phyloP scores from a whole-genome alignment of 2,113 vertebrate species.

The Mellivora capensis region DNA sequence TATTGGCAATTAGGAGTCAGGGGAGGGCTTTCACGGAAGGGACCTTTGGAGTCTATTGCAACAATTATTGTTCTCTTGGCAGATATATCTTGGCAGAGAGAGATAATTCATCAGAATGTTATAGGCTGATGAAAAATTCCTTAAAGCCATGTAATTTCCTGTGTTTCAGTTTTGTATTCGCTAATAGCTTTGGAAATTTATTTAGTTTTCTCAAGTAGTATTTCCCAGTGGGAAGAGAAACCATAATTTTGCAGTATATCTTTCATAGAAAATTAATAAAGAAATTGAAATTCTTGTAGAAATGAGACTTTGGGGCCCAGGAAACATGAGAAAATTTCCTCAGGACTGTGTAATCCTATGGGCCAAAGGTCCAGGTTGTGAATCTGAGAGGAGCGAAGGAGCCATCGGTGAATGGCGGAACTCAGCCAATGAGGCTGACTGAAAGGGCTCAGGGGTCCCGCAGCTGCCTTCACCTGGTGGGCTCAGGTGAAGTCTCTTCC shows the following conservation, averaged over 20 bases:
- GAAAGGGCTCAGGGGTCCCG: neutral
- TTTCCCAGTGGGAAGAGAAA: neutral
- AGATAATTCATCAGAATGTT: neutral
- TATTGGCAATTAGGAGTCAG: neutral
- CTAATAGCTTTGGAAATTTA: constrained; percentile 13
- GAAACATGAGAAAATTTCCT: neutral
- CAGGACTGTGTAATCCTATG: neutral
- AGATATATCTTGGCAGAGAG: neutral
- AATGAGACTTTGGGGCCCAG: neutral
- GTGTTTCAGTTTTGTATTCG: neutral
- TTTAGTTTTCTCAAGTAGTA: neutral
- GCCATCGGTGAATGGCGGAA: too few species aligned
- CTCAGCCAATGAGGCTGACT: neutral
- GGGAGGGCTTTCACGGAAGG: neutral
- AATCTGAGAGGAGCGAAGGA: neutral
- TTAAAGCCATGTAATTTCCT: neutral
- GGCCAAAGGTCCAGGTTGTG: neutral
- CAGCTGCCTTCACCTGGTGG: too few species aligned
- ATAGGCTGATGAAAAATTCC: neutral
- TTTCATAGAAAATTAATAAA: neutral
- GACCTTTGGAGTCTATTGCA: neutral
- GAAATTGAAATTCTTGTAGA: neutral
- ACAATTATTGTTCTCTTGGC: neutral
- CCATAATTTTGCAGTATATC: neutral
- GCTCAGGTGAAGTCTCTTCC: neutral